These are phyloP conservation scores for Colletes gigas DNA, from an alignment of 1,140 invertebrate genomes.

Conservation along the genomic window DNA sequence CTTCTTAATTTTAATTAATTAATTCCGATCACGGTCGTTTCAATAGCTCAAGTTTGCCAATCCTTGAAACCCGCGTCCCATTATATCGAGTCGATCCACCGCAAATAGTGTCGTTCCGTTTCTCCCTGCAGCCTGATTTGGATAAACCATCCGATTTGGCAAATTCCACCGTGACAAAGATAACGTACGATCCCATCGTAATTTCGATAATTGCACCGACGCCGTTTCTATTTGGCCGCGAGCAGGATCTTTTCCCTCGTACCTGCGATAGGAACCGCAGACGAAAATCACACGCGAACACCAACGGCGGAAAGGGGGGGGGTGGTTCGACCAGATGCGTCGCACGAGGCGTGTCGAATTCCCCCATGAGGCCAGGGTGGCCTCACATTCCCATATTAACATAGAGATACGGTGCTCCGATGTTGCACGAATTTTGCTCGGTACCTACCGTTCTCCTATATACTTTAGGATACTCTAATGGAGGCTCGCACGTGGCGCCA, in stretches of 20 bases:
- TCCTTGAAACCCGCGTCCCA: too few relatives aligned
- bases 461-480: conserved; percentile 71
- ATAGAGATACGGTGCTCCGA: conserved; percentile 76
- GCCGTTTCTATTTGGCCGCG: conserved; percentile 1
- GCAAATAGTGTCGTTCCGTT: background rate
- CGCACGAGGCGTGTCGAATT: conserved; percentile 76
- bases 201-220: conserved; percentile 43
- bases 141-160: conserved; percentile 16
- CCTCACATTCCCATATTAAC: conserved; percentile 78
- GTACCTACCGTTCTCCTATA: conserved; percentile 12
- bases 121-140: background rate
- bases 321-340: conserved; percentile 62
- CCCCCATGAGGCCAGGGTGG: conserved; percentile 69
- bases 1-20: too few relatives aligned
- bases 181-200: conserved; percentile 40
- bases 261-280: conserved; percentile 8
- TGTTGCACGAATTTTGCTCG: conserved; percentile 49
- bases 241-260: conserved; percentile 22
- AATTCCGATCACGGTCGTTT: too few relatives aligned
- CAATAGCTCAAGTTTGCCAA: too few relatives aligned
- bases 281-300: conserved; percentile 4
- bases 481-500: conserved; percentile 78
- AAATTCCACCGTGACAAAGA: conserved; percentile 4
- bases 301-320: background rate
- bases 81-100: background rate